Conservation (phyloP, 2,113 vertebrate genomes). For the Ophiodon elongatus region DNA sequence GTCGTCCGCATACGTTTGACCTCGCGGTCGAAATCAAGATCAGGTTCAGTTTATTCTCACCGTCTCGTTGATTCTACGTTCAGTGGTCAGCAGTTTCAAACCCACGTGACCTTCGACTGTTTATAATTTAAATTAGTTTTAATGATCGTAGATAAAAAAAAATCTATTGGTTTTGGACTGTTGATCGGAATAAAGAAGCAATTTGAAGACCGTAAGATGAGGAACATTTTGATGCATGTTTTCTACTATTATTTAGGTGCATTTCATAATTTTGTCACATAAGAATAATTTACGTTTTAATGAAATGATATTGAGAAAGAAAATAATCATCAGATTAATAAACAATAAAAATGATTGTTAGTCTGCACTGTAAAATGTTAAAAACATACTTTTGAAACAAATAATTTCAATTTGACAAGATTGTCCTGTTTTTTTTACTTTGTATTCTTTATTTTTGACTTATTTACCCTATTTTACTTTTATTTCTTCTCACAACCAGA, state of each 20-base stretch:
- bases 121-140: too few species aligned
- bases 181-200: neutral
- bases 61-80: too few species aligned
- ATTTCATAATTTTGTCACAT: neutral
- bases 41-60: too few species aligned
- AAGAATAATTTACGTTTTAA: neutral
- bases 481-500: neutral
- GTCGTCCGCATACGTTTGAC: too few species aligned
- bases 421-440: neutral
- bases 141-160: too few species aligned
- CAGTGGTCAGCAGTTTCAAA: too few species aligned
- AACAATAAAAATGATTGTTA: neutral
- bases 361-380: neutral
- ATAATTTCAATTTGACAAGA: neutral
- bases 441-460: neutral
- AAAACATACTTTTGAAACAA: neutral
- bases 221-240: neutral
- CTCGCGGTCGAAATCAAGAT: too few species aligned
- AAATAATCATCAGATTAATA: neutral
- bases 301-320: neutral
- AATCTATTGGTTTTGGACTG: neutral
- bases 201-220: neutral
- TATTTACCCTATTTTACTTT: neutral
- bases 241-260: neutral
- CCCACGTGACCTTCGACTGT: too few species aligned